Conservation (phyloP, 1,140 invertebrate species). For the Drosophila novamexicana region DNA sequence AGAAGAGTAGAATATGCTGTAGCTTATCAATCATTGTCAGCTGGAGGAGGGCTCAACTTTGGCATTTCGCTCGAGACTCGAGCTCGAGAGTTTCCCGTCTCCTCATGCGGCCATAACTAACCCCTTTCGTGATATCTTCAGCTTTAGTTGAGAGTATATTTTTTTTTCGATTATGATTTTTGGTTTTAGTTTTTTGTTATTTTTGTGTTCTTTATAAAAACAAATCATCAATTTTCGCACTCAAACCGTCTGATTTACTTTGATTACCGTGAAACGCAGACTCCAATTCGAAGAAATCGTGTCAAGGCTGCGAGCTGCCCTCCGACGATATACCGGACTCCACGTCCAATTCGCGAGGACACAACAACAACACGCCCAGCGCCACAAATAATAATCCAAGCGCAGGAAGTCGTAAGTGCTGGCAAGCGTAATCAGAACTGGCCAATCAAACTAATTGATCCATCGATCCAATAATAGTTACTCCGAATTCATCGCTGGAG, state of each 20-base stretch:
- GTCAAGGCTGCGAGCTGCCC: slow-evolving; percentile 94
- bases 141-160: slow-evolving; percentile 36
- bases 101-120: slow-evolving; percentile 45
- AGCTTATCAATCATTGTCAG: slow-evolving; percentile 82
- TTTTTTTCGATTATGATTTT: slow-evolving; percentile 5
- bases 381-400: slow-evolving; percentile 89
- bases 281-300: slow-evolving; percentile 90
- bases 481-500: slow-evolving; percentile 82
- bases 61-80: slow-evolving; percentile 44
- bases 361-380: slow-evolving; percentile 91
- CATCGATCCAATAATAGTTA: slow-evolving; percentile 51
- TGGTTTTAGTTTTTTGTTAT: background rate
- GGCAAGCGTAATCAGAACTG: background rate
- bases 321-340: slow-evolving; percentile 90
- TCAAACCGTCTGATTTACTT: slow-evolving; percentile 58
- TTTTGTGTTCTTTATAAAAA: slow-evolving; percentile 48
- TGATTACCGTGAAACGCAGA: slow-evolving; percentile 65
- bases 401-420: slow-evolving; percentile 78
- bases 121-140: slow-evolving; percentile 63
- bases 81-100: slow-evolving; percentile 5
- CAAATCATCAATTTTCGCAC: slow-evolving; percentile 71
- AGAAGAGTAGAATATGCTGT: slow-evolving; percentile 73
- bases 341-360: slow-evolving; percentile 87
- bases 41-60: slow-evolving; percentile 58
- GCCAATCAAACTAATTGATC: background rate